Percentiles rank a stretch among this genome's conserved stretches.
phyloP scores from a whole-genome alignment of 2,888 invertebrate genomes.

The Ecliptopera silaceata region DNA sequence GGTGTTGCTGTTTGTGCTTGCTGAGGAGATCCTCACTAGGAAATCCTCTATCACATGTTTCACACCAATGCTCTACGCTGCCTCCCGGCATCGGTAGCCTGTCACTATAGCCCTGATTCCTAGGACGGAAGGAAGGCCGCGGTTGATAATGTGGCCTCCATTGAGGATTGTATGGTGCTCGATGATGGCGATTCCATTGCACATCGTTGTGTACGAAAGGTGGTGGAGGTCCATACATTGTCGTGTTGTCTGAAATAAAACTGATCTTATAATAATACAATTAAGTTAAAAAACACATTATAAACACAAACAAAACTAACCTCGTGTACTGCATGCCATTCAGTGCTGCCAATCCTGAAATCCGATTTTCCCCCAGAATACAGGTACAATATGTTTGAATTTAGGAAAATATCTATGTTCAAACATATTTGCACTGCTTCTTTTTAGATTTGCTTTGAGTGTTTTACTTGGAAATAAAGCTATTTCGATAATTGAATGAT shows the following conservation, averaged over 20 bases:
- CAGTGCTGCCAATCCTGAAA: too few relatives aligned
- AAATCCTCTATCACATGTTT: slow-evolving; percentile 92
- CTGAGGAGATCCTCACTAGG: slow-evolving; percentile 81
- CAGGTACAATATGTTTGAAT: too few relatives aligned
- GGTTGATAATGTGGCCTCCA: slow-evolving; percentile 37
- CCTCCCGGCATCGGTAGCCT: slow-evolving; percentile 27
- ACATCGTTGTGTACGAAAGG: slow-evolving; percentile 33
- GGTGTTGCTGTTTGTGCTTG: slow-evolving; percentile 89
- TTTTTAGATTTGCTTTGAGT: too few relatives aligned
- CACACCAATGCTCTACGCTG: slow-evolving; percentile 83
- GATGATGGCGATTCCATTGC: slow-evolving; percentile 30
- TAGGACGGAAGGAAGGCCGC: slow-evolving; percentile 31
- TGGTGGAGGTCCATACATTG: slow-evolving; percentile 38
- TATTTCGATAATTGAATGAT: too few relatives aligned
- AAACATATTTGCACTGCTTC: too few relatives aligned
- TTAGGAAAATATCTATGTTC: too few relatives aligned
- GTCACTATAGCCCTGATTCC: slow-evolving; percentile 25
- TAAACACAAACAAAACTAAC: too few relatives aligned
- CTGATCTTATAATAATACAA: background rate
- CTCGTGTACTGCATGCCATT: too few relatives aligned
- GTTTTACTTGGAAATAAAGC: too few relatives aligned
- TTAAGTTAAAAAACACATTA: too few relatives aligned
- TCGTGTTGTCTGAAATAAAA: background rate
- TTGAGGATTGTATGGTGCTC: slow-evolving; percentile 33
- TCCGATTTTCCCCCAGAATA: too few relatives aligned